Conservation (phyloP, 1,140 invertebrate genomes). For the Trichonephila clavata region DNA sequence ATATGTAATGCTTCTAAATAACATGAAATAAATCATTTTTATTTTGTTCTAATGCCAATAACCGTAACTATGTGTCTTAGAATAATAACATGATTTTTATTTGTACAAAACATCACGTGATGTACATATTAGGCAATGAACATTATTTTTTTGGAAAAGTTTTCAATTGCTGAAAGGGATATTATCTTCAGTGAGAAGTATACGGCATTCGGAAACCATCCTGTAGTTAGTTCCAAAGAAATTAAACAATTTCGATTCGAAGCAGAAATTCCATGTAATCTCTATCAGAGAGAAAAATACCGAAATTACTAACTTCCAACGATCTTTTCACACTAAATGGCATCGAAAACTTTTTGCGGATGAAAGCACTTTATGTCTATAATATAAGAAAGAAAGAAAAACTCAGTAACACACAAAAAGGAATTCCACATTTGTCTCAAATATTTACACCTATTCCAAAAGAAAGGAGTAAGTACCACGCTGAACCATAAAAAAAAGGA, state of each 20-base stretch:
- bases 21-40: too few species aligned
- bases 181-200: too few species aligned
- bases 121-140: too few species aligned
- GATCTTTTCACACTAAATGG: background rate
- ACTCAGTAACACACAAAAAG: slow-evolving; percentile 22
- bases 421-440: slow-evolving; percentile 39
- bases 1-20: too few species aligned
- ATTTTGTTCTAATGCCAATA: too few species aligned
- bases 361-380: slow-evolving; percentile 16
- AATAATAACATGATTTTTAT: too few species aligned
- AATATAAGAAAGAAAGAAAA: background rate
- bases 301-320: background rate
- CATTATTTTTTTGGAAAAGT: too few species aligned
- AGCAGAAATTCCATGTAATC: background rate
- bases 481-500: slow-evolving; percentile 15
- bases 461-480: slow-evolving; percentile 5
- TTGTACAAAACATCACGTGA: too few species aligned
- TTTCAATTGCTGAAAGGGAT: too few species aligned
- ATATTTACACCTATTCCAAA: slow-evolving; percentile 57
- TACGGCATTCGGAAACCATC: background rate
- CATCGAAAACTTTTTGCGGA: slow-evolving; percentile 2
- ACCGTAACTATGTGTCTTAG: too few species aligned
- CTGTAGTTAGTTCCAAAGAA: background rate
- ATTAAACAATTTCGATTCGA: slow-evolving; percentile 25
- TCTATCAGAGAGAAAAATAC: background rate